A percentile compares a stretch with the other conserved stretches of the same genome.
These are phyloP conservation scores for Ectropis grisescens DNA, from an alignment of 1,140 invertebrate genomes.

Conservation along the genomic window DNA sequence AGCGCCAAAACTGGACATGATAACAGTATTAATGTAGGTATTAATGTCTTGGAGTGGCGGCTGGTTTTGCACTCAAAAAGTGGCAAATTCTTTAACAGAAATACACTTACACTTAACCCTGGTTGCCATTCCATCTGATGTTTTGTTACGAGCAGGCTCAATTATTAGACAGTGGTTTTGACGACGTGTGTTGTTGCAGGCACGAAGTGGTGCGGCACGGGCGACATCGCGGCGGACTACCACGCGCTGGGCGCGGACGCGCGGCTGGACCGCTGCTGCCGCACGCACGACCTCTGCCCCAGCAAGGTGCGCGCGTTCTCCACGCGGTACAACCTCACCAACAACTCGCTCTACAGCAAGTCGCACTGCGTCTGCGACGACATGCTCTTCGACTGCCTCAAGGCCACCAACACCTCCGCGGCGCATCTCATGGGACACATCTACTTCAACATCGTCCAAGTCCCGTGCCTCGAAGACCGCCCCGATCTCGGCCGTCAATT, in stretches of 20 bases:
- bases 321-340: conserved; percentile 83
- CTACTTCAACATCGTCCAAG: conserved; percentile 88
- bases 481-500: conserved; percentile 51
- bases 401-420: conserved; percentile 75
- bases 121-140: too few species aligned
- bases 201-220: conserved; percentile 91
- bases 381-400: conserved; percentile 85
- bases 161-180: too few species aligned
- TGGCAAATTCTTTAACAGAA: too few species aligned
- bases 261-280: conserved; percentile 85
- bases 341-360: conserved; percentile 89
- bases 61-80: too few species aligned
- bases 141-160: too few species aligned
- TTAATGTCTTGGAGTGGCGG: too few species aligned
- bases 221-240: conserved; percentile 86
- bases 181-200: conserved; percentile 75
- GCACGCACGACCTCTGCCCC: conserved; percentile 84
- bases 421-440: conserved; percentile 87
- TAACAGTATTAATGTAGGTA: too few species aligned
- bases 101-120: too few species aligned
- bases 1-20: too few species aligned
- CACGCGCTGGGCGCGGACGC: conserved; percentile 82
- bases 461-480: conserved; percentile 80
- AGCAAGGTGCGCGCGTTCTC: conserved; percentile 81
- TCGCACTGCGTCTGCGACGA: conserved; percentile 90